These are phyloP conservation scores for Plemyria rubiginata DNA, from an alignment of 2,888 invertebrate species.

Conservation along the genomic window DNA sequence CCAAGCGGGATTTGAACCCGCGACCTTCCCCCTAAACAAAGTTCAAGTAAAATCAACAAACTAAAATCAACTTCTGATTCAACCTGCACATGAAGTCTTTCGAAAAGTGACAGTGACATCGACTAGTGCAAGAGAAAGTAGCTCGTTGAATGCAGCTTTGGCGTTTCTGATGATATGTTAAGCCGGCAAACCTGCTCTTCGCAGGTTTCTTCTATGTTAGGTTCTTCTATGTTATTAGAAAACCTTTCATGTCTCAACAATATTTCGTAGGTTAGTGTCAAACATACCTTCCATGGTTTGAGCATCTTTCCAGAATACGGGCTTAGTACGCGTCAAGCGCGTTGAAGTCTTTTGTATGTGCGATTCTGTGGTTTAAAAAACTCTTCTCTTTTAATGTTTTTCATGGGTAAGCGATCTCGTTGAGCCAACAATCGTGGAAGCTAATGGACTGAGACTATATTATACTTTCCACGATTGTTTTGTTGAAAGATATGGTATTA, in stretches of 20 bases:
- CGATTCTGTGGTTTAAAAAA: not conserved
- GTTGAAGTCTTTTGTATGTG: constrained; percentile 55
- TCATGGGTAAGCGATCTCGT: not conserved
- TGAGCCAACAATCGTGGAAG: not conserved
- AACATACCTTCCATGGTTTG: not conserved
- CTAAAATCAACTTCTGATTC: not conserved
- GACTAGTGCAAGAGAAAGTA: constrained; percentile 54
- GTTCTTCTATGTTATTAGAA: not conserved
- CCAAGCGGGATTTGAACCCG: too few species aligned
- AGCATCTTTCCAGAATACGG: not conserved
- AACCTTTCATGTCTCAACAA: too few species aligned
- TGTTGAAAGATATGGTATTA: too few species aligned
- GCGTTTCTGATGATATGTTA: not conserved
- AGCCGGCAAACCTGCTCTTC: not conserved
- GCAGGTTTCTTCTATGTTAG: not conserved
- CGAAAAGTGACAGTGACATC: constrained; percentile 59
- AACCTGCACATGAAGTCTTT: not conserved
- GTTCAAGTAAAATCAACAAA: too few species aligned
- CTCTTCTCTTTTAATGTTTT: not conserved
- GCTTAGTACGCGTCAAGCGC: constrained; percentile 36
- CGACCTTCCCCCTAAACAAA: too few species aligned
- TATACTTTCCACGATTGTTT: too few species aligned
- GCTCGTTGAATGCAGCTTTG: constrained; percentile 19
- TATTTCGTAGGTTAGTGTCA: too few species aligned
- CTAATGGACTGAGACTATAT: not conserved